phyloP scores from a whole-genome alignment of 2,888 invertebrate species.

The Amblyjoppa fuscipennis region DNA sequence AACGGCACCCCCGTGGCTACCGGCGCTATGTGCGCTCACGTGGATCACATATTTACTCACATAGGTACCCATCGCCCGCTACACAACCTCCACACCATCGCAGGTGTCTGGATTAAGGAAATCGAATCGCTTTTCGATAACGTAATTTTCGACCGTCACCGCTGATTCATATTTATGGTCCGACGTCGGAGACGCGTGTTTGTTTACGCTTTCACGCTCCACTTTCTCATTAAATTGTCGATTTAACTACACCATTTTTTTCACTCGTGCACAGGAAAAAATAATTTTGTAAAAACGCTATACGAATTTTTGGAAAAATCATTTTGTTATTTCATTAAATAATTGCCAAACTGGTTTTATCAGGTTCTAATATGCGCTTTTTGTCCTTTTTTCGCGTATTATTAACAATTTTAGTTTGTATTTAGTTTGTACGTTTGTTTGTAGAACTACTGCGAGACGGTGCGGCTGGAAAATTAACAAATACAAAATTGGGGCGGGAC shows the following conservation, averaged over 20 bases:
- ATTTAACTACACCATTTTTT: background rate
- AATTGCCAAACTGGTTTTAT: no score
- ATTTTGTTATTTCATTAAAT: no score
- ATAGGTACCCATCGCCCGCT: background rate
- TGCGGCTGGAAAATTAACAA: no score
- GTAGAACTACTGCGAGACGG: no score
- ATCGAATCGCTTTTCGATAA: background rate
- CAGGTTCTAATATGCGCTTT: no score
- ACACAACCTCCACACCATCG: background rate
- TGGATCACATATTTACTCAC: slow-evolving; percentile 30
- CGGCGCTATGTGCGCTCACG: slow-evolving; percentile 75
- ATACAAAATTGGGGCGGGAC: no score
- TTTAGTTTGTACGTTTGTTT: no score
- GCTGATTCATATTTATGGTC: background rate
- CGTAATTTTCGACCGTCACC: background rate
- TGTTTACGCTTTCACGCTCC: background rate
- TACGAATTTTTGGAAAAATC: no score
- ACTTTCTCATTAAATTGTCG: background rate
- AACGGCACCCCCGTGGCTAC: slow-evolving; percentile 63
- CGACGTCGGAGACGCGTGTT: background rate
- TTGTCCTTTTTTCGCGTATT: no score
- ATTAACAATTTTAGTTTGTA: no score
- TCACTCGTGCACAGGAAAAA: no score
- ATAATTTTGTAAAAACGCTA: no score
- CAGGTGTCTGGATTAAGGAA: slow-evolving; percentile 1